Evolutionary conservation across 2,113 vertebrate species (phyloP).

Genomic region (Lampris incognitus): DNA sequence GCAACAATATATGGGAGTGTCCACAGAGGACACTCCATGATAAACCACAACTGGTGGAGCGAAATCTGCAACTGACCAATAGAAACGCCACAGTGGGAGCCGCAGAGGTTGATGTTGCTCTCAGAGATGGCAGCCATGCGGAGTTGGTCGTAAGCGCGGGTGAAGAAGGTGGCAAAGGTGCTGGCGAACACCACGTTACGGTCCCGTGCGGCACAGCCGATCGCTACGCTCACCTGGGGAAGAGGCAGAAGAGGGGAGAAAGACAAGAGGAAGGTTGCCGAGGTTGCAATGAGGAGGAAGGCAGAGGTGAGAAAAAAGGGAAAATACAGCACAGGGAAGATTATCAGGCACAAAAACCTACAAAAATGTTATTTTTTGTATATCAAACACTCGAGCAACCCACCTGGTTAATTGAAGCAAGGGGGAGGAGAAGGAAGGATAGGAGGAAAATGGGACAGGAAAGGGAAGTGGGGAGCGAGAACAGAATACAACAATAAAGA

Average conservation of each 20-base stretch:
- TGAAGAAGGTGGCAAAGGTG: conserved; percentile 92
- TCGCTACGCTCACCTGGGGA: conserved; percentile 88
- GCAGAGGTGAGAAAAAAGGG: not conserved
- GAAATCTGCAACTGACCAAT: conserved; percentile 85
- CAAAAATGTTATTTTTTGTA: too few relatives aligned
- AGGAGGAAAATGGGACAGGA: too few relatives aligned
- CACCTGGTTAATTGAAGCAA: too few relatives aligned
- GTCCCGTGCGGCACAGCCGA: conserved; percentile 89
- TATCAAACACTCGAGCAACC: too few relatives aligned
- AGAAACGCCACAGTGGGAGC: conserved; percentile 93
- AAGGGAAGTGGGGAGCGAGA: too few relatives aligned
- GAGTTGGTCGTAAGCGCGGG: conserved; percentile 91
- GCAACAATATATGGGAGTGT: too few relatives aligned
- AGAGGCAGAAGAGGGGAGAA: not conserved
- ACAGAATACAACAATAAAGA: too few relatives aligned
- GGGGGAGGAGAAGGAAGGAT: too few relatives aligned
- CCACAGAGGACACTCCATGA: too few relatives aligned
- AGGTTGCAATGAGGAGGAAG: not conserved
- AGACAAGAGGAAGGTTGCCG: not conserved
- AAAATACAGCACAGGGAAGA: not conserved
- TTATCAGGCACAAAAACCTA: not conserved
- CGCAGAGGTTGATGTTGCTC: conserved; percentile 95
- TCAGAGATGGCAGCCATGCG: conserved; percentile 96
- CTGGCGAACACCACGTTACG: conserved; percentile 92
- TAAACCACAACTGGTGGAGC: too few relatives aligned